Percentiles rank a stretch among this genome's conserved stretches.
These are phyloP conservation scores for Hoplostethus mediterraneus DNA, from an alignment of 2,797 vertebrate genomes.

Conservation along the genomic window DNA sequence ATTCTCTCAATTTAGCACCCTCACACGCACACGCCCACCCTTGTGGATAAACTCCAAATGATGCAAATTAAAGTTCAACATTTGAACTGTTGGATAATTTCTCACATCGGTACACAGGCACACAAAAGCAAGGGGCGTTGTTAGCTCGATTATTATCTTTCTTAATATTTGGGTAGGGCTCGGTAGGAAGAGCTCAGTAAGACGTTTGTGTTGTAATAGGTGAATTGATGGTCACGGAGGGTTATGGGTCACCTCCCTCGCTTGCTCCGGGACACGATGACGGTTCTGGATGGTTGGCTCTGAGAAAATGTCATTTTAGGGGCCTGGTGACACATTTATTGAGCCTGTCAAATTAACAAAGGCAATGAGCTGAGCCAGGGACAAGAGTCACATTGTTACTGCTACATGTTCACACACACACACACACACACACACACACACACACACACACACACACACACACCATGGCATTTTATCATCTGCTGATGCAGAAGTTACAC, in stretches of 20 bases:
- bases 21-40: conserved; percentile 49
- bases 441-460: conserved; percentile 13
- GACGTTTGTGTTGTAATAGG: conserved; percentile 43
- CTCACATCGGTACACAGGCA: conserved; percentile 21
- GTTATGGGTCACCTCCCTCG: conserved; percentile 75
- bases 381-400: conserved; percentile 50
- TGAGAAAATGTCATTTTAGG: conserved; percentile 78
- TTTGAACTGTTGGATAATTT: conserved; percentile 35
- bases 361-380: conserved; percentile 66
- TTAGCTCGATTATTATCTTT: not conserved
- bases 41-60: conserved; percentile 39
- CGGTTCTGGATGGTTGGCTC: conserved; percentile 79
- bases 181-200: conserved; percentile 11
- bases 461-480: conserved; percentile 23
- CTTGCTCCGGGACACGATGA: conserved; percentile 63
- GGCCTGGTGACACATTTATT: conserved; percentile 79
- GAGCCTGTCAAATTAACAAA: conserved; percentile 85
- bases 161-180: not conserved
- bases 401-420: conserved; percentile 13
- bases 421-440: conserved; percentile 13
- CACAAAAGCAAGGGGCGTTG: not conserved
- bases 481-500: conserved; percentile 49
- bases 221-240: conserved; percentile 60
- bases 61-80: conserved; percentile 46
- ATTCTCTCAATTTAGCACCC: conserved; percentile 61